Percentiles rank a stretch among this genome's conserved stretches.
phyloP scores from a whole-genome alignment of 2,797 vertebrate genomes.

The Poeciliopsis turneri region DNA sequence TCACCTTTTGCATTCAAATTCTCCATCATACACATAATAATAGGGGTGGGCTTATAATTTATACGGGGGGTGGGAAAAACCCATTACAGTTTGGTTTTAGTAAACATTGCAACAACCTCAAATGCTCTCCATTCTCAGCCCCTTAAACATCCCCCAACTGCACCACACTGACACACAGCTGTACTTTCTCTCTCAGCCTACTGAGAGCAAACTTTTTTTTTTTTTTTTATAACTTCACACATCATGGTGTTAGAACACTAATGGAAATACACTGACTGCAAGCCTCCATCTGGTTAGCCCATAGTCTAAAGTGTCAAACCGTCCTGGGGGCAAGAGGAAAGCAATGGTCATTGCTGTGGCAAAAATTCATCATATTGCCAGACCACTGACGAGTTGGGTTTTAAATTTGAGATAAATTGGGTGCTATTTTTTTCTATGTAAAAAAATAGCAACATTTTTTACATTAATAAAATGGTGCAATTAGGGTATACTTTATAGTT shows the following conservation, averaged over 20 bases:
- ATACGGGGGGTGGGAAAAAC: conserved; percentile 48
- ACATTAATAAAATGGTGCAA: neutral
- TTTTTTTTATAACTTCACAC: conserved; percentile 6
- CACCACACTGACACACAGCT: conserved; percentile 6
- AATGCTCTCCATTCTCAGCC: conserved; percentile 19
- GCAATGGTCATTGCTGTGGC: neutral
- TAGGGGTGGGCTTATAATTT: conserved; percentile 3
- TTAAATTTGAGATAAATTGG: neutral
- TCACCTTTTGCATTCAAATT: neutral
- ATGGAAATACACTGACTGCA: conserved; percentile 44
- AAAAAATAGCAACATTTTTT: too few relatives aligned
- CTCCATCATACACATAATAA: conserved; percentile 16
- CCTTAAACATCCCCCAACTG: conserved; percentile 30
- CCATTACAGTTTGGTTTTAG: conserved; percentile 43
- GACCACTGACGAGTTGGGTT: conserved; percentile 11
- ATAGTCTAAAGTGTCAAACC: conserved; percentile 31
- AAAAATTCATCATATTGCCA: neutral
- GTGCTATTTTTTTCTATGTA: too few relatives aligned
- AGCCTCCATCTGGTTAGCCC: conserved; percentile 35
- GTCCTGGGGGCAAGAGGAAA: conserved; percentile 22
- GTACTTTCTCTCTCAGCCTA: conserved; percentile 58
- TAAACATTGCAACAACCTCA: conserved; percentile 42
- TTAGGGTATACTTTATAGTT: conserved; percentile 3
- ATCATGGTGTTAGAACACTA: conserved; percentile 2
- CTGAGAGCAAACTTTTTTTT: conserved; percentile 11